A percentile compares a stretch with the other conserved stretches of the same genome.
Conservation (phyloP, 64 coral and sea anemone species). For the Dendronephthya gigantea region DNA sequence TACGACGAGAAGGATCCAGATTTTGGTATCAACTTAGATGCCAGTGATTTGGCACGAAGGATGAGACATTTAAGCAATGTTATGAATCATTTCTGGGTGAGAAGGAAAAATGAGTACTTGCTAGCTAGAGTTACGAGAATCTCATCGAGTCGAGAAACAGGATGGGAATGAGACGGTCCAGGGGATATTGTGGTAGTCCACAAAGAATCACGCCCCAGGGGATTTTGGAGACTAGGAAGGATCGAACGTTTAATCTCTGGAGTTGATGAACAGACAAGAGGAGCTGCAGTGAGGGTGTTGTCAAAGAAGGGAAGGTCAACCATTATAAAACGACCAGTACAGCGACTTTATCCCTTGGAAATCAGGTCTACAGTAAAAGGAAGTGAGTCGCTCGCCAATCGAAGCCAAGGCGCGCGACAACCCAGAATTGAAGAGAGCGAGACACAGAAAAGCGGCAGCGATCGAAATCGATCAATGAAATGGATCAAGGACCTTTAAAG, state of each 20-base stretch:
- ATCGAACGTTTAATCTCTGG: too few species aligned
- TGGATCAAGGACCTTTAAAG: background rate
- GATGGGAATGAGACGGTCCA: too few species aligned
- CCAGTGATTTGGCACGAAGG: background rate
- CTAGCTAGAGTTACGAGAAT: background rate
- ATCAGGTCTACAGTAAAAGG: background rate
- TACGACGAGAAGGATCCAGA: background rate
- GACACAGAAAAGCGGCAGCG: background rate
- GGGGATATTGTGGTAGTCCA: background rate
- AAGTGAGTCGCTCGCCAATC: background rate
- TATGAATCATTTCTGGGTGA: background rate
- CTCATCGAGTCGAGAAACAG: background rate
- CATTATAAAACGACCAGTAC: background rate
- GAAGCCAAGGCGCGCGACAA: background rate
- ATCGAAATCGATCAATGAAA: background rate
- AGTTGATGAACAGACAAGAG: background rate
- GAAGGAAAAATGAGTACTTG: background rate
- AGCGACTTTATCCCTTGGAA: background rate
- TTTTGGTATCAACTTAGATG: too few species aligned
- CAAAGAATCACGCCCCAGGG: background rate
- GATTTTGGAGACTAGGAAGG: background rate
- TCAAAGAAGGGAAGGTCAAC: background rate
- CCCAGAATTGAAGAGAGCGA: background rate
- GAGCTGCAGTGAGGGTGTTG: background rate
- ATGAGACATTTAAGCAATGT: background rate